Percentiles rank a stretch among this genome's conserved stretches.
These are phyloP conservation scores for Loripinus fragilis DNA, from an alignment of 2,888 invertebrate genomes.

Conservation along the genomic window DNA sequence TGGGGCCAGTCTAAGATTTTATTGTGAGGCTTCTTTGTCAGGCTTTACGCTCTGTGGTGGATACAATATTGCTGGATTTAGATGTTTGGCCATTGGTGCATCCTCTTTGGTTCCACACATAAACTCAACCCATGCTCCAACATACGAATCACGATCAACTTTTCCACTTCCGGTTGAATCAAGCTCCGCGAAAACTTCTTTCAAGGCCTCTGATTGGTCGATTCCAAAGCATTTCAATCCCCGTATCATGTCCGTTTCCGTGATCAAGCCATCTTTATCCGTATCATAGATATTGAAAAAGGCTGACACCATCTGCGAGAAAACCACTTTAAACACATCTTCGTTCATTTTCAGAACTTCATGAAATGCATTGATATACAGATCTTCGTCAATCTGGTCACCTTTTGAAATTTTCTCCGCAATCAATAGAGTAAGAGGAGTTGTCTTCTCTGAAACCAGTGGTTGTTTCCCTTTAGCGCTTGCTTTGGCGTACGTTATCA, in stretches of 20 bases:
- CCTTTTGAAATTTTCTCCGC: conserved; percentile 59
- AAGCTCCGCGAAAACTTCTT: conserved; percentile 69
- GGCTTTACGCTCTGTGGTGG: not conserved
- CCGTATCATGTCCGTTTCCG: conserved; percentile 60
- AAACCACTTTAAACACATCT: conserved; percentile 56
- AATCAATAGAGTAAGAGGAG: conserved; percentile 57
- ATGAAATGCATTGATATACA: conserved; percentile 64
- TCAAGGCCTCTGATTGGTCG: conserved; percentile 55
- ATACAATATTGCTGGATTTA: conserved; percentile 39
- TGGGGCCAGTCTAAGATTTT: too few relatives aligned
- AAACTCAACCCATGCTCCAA: conserved; percentile 74
- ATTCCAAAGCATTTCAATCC: conserved; percentile 71
- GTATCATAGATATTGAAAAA: conserved; percentile 71
- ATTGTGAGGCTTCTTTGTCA: too few relatives aligned
- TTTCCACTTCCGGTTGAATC: conserved; percentile 69
- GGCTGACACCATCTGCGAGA: conserved; percentile 66
- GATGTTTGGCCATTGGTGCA: conserved; percentile 52
- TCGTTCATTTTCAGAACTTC: conserved; percentile 62
- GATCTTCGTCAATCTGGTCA: conserved; percentile 63
- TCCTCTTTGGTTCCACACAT: conserved; percentile 67
- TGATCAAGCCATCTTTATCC: conserved; percentile 64
- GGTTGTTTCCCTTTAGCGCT: not conserved
- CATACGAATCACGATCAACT: conserved; percentile 72
- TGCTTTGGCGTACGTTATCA: conserved; percentile 31
- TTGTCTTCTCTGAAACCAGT: conserved; percentile 21